Conservation (phyloP, 2,797 vertebrate genomes). For the Melanotaenia parkinsoni region DNA sequence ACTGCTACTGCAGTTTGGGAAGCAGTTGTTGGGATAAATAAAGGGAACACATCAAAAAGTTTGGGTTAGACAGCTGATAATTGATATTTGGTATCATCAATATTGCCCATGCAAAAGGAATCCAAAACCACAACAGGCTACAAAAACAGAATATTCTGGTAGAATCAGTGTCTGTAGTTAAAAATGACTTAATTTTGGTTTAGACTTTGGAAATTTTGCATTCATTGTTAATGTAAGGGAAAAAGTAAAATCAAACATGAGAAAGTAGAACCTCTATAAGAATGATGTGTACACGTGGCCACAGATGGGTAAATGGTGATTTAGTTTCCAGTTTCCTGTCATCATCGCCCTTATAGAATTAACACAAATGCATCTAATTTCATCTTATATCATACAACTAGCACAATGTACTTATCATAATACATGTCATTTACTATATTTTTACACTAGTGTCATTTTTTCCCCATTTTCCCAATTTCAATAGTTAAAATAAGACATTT, state of each 20-base stretch:
- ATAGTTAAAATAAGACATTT: conserved; percentile 5
- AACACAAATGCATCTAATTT: not conserved
- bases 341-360: not conserved
- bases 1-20: not conserved
- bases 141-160: not conserved
- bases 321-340: not conserved
- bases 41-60: not conserved
- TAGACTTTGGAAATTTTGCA: not conserved
- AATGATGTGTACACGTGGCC: not conserved
- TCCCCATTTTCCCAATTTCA: not conserved
- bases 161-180: not conserved
- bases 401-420: not conserved
- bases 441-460: not conserved
- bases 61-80: not conserved
- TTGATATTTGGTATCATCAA: not conserved
- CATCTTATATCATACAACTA: not conserved
- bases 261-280: not conserved
- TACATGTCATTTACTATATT: not conserved
- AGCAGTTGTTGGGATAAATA: not conserved
- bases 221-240: not conserved
- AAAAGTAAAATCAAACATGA: not conserved
- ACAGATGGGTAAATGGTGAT: not conserved
- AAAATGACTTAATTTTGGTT: not conserved
- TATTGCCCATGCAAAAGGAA: not conserved
- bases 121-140: not conserved